Evolutionary conservation across 2,888 invertebrate genomes (phyloP).

Genomic region (Hyles lineata): DNA sequence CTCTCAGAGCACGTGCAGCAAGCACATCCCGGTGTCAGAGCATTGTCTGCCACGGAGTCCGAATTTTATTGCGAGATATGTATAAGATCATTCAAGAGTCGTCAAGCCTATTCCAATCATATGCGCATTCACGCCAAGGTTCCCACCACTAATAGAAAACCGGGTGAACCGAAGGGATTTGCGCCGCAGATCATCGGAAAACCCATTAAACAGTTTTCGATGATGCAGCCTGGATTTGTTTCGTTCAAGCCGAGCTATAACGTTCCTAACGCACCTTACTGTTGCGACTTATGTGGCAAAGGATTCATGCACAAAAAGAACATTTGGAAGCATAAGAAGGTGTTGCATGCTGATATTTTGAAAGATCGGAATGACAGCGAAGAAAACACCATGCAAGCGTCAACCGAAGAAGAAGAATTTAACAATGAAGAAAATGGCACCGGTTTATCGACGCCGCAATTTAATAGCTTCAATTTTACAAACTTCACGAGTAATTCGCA

Average conservation of each 20-base stretch:
- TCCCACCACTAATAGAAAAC: conserved; percentile 79
- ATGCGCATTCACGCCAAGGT: conserved; percentile 83
- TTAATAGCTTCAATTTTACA: conserved; percentile 79
- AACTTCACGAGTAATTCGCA: conserved; percentile 63
- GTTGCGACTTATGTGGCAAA: conserved; percentile 88
- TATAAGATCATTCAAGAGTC: conserved; percentile 84
- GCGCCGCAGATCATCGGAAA: conserved; percentile 77
- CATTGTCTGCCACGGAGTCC: conserved; percentile 55
- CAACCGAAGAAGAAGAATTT: conserved; percentile 80
- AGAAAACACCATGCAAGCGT: conserved; percentile 81
- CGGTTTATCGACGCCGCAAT: conserved; percentile 77
- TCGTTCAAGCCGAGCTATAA: conserved; percentile 71
- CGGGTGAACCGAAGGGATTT: conserved; percentile 70
- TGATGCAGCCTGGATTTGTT: conserved; percentile 66
- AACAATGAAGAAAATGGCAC: conserved; percentile 77
- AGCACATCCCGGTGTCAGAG: conserved; percentile 71
- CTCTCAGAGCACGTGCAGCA: conserved; percentile 84
- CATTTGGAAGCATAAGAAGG: conserved; percentile 84
- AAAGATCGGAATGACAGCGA: conserved; percentile 78
- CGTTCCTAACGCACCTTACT: conserved; percentile 81
- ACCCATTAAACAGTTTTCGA: conserved; percentile 70
- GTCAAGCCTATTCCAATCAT: conserved; percentile 83
- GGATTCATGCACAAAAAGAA: conserved; percentile 84
- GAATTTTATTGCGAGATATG: conserved; percentile 85
- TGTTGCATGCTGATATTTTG: conserved; percentile 78